These are phyloP conservation scores for Pinctada fucata DNA, from an alignment of 2,888 invertebrate species.

Conservation along the genomic window DNA sequence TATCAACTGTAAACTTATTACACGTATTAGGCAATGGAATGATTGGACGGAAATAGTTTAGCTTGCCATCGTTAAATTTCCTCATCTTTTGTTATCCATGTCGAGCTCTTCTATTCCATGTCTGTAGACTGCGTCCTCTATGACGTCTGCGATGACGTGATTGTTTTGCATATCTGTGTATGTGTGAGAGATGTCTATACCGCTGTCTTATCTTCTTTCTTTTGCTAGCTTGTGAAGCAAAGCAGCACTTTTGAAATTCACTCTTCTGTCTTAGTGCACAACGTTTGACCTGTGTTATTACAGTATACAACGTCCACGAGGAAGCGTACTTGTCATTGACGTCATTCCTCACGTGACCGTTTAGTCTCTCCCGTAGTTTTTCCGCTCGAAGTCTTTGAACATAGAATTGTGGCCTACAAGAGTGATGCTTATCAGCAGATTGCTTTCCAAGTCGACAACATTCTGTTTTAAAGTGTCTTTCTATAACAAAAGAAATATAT, in stretches of 20 bases:
- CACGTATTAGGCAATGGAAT: no score
- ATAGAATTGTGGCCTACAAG: constrained; percentile 7
- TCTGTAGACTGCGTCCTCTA: no score
- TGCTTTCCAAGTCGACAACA: constrained; percentile 14
- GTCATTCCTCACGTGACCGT: not conserved
- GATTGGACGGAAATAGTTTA: no score
- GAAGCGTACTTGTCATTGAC: not conserved
- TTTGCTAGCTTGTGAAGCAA: not conserved
- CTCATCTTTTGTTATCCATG: no score
- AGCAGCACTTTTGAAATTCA: constrained; percentile 18
- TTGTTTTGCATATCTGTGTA: no score
- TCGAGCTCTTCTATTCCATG: no score
- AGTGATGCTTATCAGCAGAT: not conserved
- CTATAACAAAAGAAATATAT: not conserved
- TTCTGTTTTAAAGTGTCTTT: not conserved
- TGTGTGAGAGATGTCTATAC: no score
- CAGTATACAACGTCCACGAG: not conserved
- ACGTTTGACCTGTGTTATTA: not conserved
- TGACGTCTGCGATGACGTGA: no score
- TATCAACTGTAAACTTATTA: no score
- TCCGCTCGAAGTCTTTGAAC: not conserved
- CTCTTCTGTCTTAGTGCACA: constrained; percentile 12
- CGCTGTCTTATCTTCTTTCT: not conserved
- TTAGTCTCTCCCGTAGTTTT: not conserved
- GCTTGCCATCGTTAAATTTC: no score